Conservation (phyloP, 2,113 vertebrate species). For the Indicator indicator region DNA sequence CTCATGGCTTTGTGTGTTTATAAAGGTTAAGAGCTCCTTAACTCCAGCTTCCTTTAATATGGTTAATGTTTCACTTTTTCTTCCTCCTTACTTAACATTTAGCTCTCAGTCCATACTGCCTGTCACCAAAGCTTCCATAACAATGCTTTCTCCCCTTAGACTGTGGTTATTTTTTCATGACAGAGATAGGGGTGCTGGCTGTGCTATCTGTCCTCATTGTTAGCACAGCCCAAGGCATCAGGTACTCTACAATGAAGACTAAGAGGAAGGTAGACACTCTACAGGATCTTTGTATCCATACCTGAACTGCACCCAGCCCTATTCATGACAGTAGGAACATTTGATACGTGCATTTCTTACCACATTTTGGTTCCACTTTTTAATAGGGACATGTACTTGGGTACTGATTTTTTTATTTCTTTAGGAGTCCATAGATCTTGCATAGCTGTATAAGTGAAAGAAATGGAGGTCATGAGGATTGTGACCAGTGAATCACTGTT, state of each 20-base stretch:
- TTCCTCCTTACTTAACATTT: background rate
- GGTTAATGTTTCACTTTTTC: background rate
- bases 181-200: background rate
- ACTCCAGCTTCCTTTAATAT: background rate
- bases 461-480: background rate
- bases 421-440: background rate
- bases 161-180: background rate
- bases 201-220: background rate
- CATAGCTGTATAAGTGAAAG: background rate
- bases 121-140: background rate
- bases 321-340: background rate
- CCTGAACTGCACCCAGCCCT: background rate
- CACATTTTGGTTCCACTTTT: background rate
- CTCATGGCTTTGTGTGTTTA: background rate
- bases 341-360: background rate
- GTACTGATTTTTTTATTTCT: background rate
- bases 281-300: background rate
- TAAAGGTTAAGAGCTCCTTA: background rate
- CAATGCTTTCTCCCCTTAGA: background rate
- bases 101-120: background rate
- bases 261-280: background rate
- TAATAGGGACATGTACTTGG: background rate
- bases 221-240: background rate
- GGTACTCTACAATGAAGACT: background rate
- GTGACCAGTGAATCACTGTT: slow-evolving; percentile 36